Evolutionary conservation across 2,888 invertebrate species (phyloP), one percentile per base, ranked within the genome.

Genomic region (Ennomos quercinarius): DNA sequence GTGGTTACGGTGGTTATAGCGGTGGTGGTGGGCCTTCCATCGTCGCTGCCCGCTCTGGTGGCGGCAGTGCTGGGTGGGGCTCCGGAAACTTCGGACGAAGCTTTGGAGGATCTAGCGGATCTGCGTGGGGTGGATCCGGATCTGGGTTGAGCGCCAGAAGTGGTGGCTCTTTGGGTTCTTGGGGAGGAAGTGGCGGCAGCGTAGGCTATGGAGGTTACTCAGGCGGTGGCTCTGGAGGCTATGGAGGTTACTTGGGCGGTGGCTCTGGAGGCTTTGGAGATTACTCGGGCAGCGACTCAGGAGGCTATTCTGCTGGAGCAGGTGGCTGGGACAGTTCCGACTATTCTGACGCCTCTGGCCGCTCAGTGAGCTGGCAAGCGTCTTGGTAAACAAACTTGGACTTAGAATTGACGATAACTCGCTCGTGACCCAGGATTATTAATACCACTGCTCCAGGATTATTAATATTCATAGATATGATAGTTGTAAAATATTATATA

Each of bases 1-100:
- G 46, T 36, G 47, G 43, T 48, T 27, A 27, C 6, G 51, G 57
- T 11, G 61, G 49, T 9, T 64, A 56, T 10, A 38, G 27, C 11
- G 56, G 38, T 8, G 56, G 57, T 36, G 43, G 41, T 13, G 59
- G 45, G 1, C 46, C 62, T 9, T 59, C 61, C 9, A 50, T 58
- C 39, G 37, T 56, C 9, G 63, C 67, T 8, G 67, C 60, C 2
- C 55, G 64, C 42, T 67, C 67, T 10, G 57, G 64, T 13, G 64
- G 63, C 35, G 58, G 49, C 4, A 40, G 58, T 35, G 37, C 43
- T 17, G n/a, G 60, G 10, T 65, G 67, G 65, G 65, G 57, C 48
- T 44, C 61, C 10, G 57, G 56, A 9, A 57, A 42, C 36, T 41
- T 58, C 9, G 61, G 67, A n/a, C 52, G 61, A 34, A 62, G 61